These are phyloP conservation scores for Hydrotaea diabolus DNA, from an alignment of 2,888 invertebrate species.

Conservation along the genomic window DNA sequence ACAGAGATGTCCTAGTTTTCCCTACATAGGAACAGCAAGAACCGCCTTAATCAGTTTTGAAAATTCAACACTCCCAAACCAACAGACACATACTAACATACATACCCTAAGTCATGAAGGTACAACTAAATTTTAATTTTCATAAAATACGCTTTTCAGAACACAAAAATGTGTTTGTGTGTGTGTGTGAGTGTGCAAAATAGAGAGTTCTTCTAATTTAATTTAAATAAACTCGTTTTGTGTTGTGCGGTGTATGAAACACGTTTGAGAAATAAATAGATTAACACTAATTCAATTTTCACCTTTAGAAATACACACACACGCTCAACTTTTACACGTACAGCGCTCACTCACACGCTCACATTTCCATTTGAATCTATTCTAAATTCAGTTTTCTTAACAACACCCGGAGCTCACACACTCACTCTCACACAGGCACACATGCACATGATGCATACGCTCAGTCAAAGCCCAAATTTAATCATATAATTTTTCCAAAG, in stretches of 20 bases:
- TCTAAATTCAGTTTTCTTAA: slow-evolving; percentile 32
- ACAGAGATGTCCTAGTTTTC: background rate
- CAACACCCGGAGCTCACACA: background rate
- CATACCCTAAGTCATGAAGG: too few relatives aligned
- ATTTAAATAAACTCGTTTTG: slow-evolving; percentile 58
- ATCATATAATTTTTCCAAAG: slow-evolving; percentile 48
- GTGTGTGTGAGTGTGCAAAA: background rate
- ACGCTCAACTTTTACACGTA: slow-evolving; percentile 4
- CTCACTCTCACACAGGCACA: background rate
- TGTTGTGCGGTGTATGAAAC: slow-evolving; percentile 41
- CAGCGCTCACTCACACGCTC: background rate
- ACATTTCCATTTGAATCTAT: slow-evolving; percentile 24
- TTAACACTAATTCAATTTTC: slow-evolving; percentile 65
- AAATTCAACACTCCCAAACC: background rate
- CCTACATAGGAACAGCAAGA: too few relatives aligned
- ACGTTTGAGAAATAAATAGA: slow-evolving; percentile 61
- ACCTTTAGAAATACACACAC: slow-evolving; percentile 55
- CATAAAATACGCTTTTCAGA: slow-evolving; percentile 10
- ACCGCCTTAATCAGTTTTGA: slow-evolving; percentile 16
- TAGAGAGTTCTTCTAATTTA: slow-evolving; percentile 50
- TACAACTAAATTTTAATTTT: slow-evolving; percentile 40
- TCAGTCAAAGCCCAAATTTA: slow-evolving; percentile 56
- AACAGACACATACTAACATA: background rate
- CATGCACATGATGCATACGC: too few relatives aligned
- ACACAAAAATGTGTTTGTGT: slow-evolving; percentile 32